Evolutionary conservation across 2,113 vertebrate species (phyloP).

Genomic region (Podarcis raffonei): DNA sequence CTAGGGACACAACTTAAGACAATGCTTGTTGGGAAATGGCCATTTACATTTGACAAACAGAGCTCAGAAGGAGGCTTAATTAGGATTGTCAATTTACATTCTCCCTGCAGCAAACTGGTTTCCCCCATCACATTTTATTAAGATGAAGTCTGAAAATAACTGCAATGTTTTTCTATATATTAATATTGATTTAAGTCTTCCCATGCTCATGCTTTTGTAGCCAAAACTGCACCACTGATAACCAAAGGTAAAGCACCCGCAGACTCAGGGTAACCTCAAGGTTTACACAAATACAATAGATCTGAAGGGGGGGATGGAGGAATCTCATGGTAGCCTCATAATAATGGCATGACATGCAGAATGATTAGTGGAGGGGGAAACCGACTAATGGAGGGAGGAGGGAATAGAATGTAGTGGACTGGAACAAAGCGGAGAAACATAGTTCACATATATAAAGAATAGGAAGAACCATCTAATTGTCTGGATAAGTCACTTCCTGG

Average conservation of each 20-base stretch:
- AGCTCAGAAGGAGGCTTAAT: slow-evolving; percentile 1
- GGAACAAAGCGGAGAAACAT: background rate
- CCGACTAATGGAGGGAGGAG: background rate
- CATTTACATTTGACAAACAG: background rate
- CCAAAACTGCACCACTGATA: background rate
- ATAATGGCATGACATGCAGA: background rate
- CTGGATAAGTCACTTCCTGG: background rate
- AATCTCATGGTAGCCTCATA: background rate
- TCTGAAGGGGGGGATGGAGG: background rate
- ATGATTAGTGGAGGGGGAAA: background rate
- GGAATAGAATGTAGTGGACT: background rate
- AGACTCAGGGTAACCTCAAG: background rate
- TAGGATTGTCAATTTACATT: background rate
- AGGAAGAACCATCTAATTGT: background rate
- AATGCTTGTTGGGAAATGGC: background rate
- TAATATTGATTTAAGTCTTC: background rate
- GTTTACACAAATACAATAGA: too few relatives aligned
- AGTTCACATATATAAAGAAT: background rate
- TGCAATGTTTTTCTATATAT: background rate
- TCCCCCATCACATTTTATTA: background rate
- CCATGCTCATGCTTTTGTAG: background rate
- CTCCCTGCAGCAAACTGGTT: background rate
- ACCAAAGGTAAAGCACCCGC: background rate
- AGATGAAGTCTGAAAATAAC: background rate
- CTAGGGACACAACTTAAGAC: background rate